Evolutionary conservation across 2,888 invertebrate genomes (phyloP).

Genomic region (Gymnocheta viridis): DNA sequence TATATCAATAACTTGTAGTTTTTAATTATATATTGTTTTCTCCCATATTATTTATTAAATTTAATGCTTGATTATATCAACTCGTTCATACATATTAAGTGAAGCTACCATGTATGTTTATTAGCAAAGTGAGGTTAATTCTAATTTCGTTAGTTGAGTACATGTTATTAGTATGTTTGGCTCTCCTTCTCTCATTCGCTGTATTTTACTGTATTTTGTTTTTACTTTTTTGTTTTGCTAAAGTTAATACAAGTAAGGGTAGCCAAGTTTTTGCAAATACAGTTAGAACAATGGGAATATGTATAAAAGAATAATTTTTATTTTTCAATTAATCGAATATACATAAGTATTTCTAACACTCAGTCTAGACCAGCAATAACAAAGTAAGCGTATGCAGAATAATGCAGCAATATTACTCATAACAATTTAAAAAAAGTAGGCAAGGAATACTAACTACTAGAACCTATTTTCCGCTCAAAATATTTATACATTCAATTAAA

Average conservation of each 20-base stretch:
- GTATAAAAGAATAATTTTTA: too few species aligned
- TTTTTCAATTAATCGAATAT: too few species aligned
- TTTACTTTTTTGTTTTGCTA: conserved; percentile 20
- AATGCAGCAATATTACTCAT: too few species aligned
- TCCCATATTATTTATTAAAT: neutral
- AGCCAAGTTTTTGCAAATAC: neutral
- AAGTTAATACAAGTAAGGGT: neutral
- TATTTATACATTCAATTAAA: too few species aligned
- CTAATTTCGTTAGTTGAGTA: conserved; percentile 39
- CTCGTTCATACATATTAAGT: neutral
- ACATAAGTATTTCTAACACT: too few species aligned
- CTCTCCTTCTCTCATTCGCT: conserved; percentile 59
- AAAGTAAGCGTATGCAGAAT: too few species aligned
- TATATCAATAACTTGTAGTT: neutral
- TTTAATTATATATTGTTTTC: neutral
- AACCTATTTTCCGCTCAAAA: too few species aligned
- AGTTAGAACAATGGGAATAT: neutral
- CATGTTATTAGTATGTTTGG: conserved; percentile 14
- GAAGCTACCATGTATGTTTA: conserved; percentile 55
- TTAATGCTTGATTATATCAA: neutral
- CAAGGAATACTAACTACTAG: too few species aligned
- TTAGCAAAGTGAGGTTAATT: conserved; percentile 53
- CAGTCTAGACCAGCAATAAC: too few species aligned
- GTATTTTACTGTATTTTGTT: conserved; percentile 34
- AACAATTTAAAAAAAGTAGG: too few species aligned